Evolutionary conservation across 2,888 invertebrate genomes (phyloP), one percentile per base, ranked within the genome.

Genomic region (Scaptomyza tumidula): DNA sequence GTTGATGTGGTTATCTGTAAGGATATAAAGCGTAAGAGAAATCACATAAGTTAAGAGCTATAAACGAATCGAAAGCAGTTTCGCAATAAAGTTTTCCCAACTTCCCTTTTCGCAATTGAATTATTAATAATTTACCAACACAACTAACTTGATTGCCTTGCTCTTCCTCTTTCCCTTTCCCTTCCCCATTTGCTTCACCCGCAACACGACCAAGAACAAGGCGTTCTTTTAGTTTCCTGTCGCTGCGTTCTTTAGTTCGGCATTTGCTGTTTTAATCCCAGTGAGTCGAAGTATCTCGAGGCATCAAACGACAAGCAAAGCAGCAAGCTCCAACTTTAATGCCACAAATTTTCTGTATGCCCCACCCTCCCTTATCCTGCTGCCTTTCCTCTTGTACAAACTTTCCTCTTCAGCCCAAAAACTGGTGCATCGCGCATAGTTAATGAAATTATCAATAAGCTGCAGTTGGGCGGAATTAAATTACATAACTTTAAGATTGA

Each of bases 1-100:
- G 97, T 96, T 93, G 97, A 96, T 92, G 97, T 97, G 93, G 97
- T 97, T 93, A 97, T 97, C 97, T 98, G 94, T 61, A 94, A 94
- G 67, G 67, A 89, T 72, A 79, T 66, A 35, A 50, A 76, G 68
- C 80, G 13, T 35, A 29, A 37, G 1, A 39, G 9, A 48, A 48
- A 6, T 11, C 37, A 14, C 46, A 64, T 50, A 29, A 62, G 33
- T 46, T 2, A 19, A 11, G 10, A 43, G 27, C 11, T 39, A 16
- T 53, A 52, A 45, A 2, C 35, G 14, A 43, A 62, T 71, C 44
- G 56, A 37, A 11, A 41, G 16, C 50, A 45, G 31, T 13, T 9
- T 35, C 3, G 14, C n/a, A 45, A 37, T 29, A 35, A 54, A 71
- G 29, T 65, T 57, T 61, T 39, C 39, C 35, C 24, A 24, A n/a